phyloP scores from a whole-genome alignment of 2,797 vertebrate species.

The Sternotherus odoratus region DNA sequence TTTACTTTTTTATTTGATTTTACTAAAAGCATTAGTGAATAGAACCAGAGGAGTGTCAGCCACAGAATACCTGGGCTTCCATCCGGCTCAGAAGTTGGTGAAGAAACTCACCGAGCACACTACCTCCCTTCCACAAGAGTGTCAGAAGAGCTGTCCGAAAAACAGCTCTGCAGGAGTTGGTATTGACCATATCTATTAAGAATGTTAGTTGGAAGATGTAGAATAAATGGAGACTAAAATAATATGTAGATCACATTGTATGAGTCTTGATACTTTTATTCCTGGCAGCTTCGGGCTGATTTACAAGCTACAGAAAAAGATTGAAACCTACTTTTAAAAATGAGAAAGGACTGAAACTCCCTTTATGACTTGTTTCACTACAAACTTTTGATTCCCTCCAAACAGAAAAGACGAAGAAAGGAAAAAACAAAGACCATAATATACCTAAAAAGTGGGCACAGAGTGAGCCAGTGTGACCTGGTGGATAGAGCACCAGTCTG shows the following conservation, averaged over 20 bases:
- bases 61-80: neutral
- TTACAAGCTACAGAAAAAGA: neutral
- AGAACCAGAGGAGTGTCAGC: neutral
- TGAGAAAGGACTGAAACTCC: neutral
- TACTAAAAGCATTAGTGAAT: neutral
- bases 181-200: neutral
- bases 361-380: neutral
- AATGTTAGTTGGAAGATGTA: neutral
- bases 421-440: neutral
- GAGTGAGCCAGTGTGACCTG: neutral
- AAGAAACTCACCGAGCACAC: neutral
- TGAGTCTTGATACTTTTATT: neutral
- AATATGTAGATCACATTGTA: neutral
- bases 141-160: neutral
- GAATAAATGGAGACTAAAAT: neutral
- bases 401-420: neutral
- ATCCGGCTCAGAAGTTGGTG: neutral
- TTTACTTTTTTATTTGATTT: neutral
- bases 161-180: neutral
- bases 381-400: neutral
- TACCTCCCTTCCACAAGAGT: neutral
- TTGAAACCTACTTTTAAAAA: neutral
- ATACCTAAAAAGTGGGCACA: neutral
- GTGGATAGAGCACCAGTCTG: neutral
- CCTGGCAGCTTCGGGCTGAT: neutral